Percentiles rank a stretch among this genome's conserved stretches.
These are phyloP conservation scores for Thunnus albacares DNA, from an alignment of 2,797 vertebrate genomes.

Conservation along the genomic window DNA sequence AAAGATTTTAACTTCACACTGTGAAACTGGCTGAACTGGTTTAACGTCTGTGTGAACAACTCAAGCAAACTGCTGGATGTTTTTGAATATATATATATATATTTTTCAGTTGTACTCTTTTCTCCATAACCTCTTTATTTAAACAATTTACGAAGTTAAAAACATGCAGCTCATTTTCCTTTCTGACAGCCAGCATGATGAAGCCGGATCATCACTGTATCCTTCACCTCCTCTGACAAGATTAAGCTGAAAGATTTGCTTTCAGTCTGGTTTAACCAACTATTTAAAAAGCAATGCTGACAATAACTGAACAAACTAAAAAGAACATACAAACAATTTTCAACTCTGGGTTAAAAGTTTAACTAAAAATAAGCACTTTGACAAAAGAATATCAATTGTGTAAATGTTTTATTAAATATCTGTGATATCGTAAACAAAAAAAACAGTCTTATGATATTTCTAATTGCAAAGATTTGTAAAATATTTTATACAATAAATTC, in stretches of 20 bases:
- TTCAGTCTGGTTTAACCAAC: background rate
- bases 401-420: slow-evolving; percentile 71
- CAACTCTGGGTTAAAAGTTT: background rate
- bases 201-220: background rate
- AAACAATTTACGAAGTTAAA: background rate
- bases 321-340: too few species aligned
- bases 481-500: slow-evolving; percentile 48
- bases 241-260: background rate
- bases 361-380: background rate
- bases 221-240: background rate
- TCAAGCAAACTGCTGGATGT: background rate
- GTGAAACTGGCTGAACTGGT: slow-evolving; percentile 50
- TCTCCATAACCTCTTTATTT: background rate
- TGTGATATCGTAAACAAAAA: slow-evolving; percentile 28
- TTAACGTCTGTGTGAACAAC: background rate
- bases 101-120: too few species aligned
- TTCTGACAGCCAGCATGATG: background rate
- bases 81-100: background rate
- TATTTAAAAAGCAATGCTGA: background rate
- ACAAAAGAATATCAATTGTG: background rate
- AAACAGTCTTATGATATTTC: background rate
- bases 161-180: background rate
- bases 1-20: background rate
- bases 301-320: background rate
- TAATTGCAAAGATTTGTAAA: slow-evolving; percentile 1